These are phyloP conservation scores for Laticauda laticaudata DNA, from an alignment of 2,113 vertebrate genomes.

Conservation along the genomic window DNA sequence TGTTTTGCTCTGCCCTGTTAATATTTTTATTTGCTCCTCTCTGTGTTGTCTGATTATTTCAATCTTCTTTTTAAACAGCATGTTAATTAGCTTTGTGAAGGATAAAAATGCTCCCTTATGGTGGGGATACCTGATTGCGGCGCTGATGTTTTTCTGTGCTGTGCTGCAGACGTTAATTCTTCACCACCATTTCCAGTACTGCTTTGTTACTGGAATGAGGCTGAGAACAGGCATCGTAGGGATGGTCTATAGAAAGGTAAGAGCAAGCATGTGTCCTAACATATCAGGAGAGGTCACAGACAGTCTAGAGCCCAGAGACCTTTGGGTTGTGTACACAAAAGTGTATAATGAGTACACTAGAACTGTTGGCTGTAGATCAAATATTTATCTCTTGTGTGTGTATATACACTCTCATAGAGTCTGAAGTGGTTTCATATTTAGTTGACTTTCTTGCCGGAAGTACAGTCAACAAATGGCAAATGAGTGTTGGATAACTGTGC, in stretches of 20 bases:
- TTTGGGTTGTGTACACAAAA: neutral
- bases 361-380: neutral
- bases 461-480: neutral
- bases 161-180: conserved; percentile 84
- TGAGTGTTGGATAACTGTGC: neutral
- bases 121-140: conserved; percentile 91
- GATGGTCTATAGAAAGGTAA: conserved; percentile 92
- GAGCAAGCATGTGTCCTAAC: conserved; percentile 3
- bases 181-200: conserved; percentile 88
- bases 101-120: conserved; percentile 75
- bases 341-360: neutral
- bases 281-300: neutral
- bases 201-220: conserved; percentile 86
- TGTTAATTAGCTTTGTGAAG: conserved; percentile 87
- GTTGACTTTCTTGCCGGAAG: neutral
- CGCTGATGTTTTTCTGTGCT: conserved; percentile 87
- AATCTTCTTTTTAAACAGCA: conserved; percentile 64
- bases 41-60: conserved; percentile 25
- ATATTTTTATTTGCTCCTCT: conserved; percentile 35
- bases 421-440: neutral
- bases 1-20: conserved; percentile 39
- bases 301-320: neutral
- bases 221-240: conserved; percentile 85
- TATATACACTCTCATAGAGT: neutral
- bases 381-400: neutral